These are phyloP conservation scores for Neodiprion fabricii DNA, from an alignment of 1,140 invertebrate species.

Conservation along the genomic window DNA sequence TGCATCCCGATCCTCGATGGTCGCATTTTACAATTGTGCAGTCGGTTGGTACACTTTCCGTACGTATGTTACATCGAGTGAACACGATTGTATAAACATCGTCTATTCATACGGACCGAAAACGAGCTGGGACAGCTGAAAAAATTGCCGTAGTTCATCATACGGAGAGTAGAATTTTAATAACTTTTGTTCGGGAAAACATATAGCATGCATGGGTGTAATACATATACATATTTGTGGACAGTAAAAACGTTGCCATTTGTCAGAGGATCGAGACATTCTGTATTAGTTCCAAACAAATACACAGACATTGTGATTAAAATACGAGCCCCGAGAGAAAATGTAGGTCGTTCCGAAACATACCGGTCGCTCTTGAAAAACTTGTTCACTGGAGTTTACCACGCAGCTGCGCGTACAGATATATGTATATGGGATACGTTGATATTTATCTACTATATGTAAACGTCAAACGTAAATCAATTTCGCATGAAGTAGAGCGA, in stretches of 20 bases:
- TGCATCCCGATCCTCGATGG: background rate
- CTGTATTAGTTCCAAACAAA: background rate
- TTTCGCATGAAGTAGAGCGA: background rate
- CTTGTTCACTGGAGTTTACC: too few species aligned
- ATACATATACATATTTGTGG: background rate
- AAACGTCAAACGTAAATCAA: background rate
- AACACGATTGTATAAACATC: background rate
- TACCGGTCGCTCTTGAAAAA: background rate
- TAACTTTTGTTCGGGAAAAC: conserved; percentile 8
- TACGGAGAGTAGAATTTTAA: conserved; percentile 1
- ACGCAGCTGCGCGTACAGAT: too few species aligned
- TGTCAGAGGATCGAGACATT: background rate
- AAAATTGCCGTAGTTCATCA: conserved; percentile 1
- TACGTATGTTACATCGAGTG: background rate
- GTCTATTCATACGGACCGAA: background rate
- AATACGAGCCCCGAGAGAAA: background rate
- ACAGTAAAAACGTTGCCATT: conserved; percentile 5
- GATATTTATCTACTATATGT: background rate
- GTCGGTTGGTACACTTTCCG: background rate
- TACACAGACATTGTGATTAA: conserved; percentile 6
- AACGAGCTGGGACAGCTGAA: background rate
- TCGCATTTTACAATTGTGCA: background rate
- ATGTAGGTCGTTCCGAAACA: background rate
- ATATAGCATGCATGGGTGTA: background rate
- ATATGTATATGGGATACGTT: background rate